These are phyloP conservation scores for Andinoacara biseriatus DNA, from an alignment of 2,113 vertebrate species.

Conservation along the genomic window DNA sequence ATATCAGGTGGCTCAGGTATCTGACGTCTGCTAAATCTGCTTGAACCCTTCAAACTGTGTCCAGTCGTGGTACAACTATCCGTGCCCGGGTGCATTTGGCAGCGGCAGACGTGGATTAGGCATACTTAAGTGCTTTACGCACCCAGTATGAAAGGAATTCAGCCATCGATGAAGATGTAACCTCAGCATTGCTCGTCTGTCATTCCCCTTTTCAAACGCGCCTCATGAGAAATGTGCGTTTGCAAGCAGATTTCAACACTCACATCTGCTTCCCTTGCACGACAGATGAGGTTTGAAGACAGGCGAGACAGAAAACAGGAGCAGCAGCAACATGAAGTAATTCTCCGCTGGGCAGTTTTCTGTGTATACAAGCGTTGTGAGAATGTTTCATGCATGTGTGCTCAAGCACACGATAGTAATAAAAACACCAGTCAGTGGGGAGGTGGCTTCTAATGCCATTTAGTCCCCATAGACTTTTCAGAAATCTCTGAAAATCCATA, in stretches of 20 bases:
- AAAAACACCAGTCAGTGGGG: background rate
- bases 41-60: background rate
- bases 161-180: background rate
- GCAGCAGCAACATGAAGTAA: background rate
- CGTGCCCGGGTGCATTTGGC: background rate
- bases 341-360: background rate
- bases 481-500: too few species aligned
- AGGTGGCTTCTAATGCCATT: background rate
- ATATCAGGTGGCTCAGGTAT: background rate
- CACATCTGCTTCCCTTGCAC: background rate
- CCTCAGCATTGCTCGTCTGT: background rate
- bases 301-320: background rate
- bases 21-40: background rate
- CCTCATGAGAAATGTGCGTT: background rate
- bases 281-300: conserved; percentile 1
- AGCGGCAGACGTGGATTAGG: background rate
- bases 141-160: conserved; percentile 1
- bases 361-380: background rate
- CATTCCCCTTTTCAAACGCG: background rate
- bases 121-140: background rate
- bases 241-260: background rate
- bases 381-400: background rate
- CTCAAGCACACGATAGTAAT: background rate
- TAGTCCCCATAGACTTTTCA: too few species aligned
- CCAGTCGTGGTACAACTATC: background rate